Evolutionary conservation across 2,888 invertebrate genomes (phyloP).

Genomic region (Clusia tigrina): DNA sequence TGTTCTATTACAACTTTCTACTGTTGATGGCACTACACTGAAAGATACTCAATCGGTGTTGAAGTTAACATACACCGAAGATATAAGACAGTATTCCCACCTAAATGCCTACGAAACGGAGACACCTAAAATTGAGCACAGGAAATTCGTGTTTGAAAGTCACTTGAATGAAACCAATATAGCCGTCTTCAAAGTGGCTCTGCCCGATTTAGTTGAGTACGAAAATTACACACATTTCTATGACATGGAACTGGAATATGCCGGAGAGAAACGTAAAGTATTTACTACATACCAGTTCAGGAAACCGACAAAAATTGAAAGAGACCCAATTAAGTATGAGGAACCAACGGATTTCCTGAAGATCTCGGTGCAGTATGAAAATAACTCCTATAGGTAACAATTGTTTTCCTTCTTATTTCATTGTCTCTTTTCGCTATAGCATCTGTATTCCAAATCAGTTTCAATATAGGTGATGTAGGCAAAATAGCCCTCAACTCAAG

Average conservation of each 20-base stretch:
- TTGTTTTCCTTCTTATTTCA: neutral
- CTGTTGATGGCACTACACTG: slow-evolving; percentile 76
- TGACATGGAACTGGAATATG: slow-evolving; percentile 43
- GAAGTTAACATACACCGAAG: slow-evolving; percentile 52
- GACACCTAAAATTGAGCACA: slow-evolving; percentile 20
- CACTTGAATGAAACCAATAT: slow-evolving; percentile 72
- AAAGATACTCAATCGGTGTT: slow-evolving; percentile 70
- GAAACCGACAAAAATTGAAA: slow-evolving; percentile 46
- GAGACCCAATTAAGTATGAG: slow-evolving; percentile 30
- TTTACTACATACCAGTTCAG: slow-evolving; percentile 47
- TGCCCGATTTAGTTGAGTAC: slow-evolving; percentile 66
- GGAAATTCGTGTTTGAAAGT: slow-evolving; percentile 50
- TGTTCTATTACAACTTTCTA: slow-evolving; percentile 77
- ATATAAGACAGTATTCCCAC: slow-evolving; percentile 36
- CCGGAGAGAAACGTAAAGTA: slow-evolving; percentile 45
- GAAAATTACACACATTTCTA: slow-evolving; percentile 46
- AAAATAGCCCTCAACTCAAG: slow-evolving; percentile 80
- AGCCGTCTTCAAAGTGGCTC: slow-evolving; percentile 70
- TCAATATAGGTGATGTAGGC: slow-evolving; percentile 73
- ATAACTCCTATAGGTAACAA: slow-evolving; percentile 40
- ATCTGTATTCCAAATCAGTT: slow-evolving; percentile 62
- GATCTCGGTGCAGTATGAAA: slow-evolving; percentile 35
- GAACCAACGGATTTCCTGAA: slow-evolving; percentile 48
- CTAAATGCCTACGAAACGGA: slow-evolving; percentile 32
- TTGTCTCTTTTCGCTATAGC: neutral